Evolutionary conservation across 1,140 invertebrate species (phyloP), one percentile per base, ranked within the genome.

Genomic region (Listronotus bonariensis): DNA sequence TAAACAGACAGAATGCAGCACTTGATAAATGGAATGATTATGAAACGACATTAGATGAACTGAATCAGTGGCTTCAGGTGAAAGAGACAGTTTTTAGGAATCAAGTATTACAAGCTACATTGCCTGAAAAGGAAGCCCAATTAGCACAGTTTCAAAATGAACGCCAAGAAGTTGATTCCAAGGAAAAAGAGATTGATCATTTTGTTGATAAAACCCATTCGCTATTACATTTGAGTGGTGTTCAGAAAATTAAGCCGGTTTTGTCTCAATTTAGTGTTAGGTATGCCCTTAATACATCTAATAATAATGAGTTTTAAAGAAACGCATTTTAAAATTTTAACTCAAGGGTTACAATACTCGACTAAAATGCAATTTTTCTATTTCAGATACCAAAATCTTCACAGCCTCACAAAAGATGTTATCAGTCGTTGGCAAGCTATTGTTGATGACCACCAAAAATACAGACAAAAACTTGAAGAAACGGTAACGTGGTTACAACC

Each of bases 151-250:
- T 92, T 62, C 87, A 88, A 67, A 85, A 88, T 14, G 85, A 90
- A 69, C 83, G 90, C n/a, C 88, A 93, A 63, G 79, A 84, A 34
- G 87, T 96, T 57, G 78, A 88, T 34, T 84, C 83, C 17, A 89
- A 91, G 73, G 93, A 96, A 78, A 86, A 85, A 68, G 85, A 88
- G 73, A 89, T 97, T 61, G 95, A 97, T 80, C 83, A 86, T 26
- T 96, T 97, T 78, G 87, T 94, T 10, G 95, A 97, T 79, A 88
- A 89, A 68, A 92, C 92, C n/a, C 93, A 97, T 76, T 86, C 86
- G 20, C 80, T 97, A 48, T 84, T 96, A 0, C 91, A 95, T 75
- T 83, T 87, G 2, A 94, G 91, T 78, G 88, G 88, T 3, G 90
- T 93, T 1, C 92, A 95, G 68, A 85, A 91, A 52, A 86, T 97